These are phyloP conservation scores for Crocuta crocuta DNA, from an alignment of 2,113 vertebrate genomes.

Conservation along the genomic window DNA sequence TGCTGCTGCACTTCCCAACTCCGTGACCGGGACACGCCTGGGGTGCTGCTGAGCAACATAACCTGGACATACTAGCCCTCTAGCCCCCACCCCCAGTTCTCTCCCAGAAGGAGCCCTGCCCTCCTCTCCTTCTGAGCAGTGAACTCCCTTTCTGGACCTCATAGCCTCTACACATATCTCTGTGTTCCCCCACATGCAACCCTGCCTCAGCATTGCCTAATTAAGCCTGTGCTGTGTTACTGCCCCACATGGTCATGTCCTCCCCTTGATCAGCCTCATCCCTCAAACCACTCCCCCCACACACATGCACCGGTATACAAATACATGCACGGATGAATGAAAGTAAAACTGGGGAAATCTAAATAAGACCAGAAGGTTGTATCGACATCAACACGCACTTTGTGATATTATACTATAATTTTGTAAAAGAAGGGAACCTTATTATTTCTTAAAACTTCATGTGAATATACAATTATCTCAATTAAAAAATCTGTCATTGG, in stretches of 20 bases:
- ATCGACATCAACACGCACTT: too few species aligned
- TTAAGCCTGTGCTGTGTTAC: neutral
- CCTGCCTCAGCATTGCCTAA: accelerated
- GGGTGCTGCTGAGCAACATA: too few species aligned
- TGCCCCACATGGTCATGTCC: neutral
- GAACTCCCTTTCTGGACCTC: neutral
- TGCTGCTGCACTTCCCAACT: too few species aligned
- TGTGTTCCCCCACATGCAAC: neutral
- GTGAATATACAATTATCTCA: neutral
- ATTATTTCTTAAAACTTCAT: neutral
- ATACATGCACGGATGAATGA: neutral
- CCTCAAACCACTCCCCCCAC: neutral
- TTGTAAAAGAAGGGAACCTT: neutral
- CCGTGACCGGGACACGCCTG: neutral
- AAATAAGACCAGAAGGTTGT: neutral
- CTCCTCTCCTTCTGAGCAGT: too few species aligned
- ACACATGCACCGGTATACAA: accelerated
- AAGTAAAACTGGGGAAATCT: neutral
- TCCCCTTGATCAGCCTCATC: neutral
- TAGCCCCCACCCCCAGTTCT: neutral
- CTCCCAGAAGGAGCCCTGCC: neutral
- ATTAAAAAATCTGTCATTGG: neutral
- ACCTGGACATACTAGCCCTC: neutral
- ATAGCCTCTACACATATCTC: neutral
- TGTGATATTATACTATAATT: neutral